phyloP scores from a whole-genome alignment of 2,888 invertebrate species.

The Mellilla xanthometata region DNA sequence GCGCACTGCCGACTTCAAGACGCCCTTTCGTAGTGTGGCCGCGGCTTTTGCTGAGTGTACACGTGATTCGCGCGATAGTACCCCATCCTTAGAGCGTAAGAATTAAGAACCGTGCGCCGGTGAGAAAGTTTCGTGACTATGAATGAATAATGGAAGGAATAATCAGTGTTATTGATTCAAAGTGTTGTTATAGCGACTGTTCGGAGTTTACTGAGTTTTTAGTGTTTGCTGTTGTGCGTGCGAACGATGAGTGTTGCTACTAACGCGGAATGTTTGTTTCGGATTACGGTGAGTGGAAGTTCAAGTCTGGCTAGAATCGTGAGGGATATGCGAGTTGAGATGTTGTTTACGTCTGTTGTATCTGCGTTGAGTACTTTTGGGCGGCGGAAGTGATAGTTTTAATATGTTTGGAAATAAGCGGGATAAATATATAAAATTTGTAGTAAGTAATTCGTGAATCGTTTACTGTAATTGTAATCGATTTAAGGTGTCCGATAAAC shows the following conservation, averaged over 20 bases:
- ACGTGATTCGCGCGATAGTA: slow-evolving; percentile 41
- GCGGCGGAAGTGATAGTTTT: too few relatives aligned
- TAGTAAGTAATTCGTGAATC: too few relatives aligned
- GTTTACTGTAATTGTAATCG: too few relatives aligned
- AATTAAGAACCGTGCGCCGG: slow-evolving; percentile 39
- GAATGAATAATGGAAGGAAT: slow-evolving; percentile 43
- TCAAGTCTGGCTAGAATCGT: not conserved
- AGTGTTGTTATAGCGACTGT: slow-evolving; percentile 30
- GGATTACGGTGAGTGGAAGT: slow-evolving; percentile 57
- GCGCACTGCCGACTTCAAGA: slow-evolving; percentile 63
- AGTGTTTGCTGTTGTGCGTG: slow-evolving; percentile 52
- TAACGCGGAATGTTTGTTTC: slow-evolving; percentile 58
- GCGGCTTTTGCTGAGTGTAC: slow-evolving; percentile 52
- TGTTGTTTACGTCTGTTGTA: not conserved
- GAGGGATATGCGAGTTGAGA: not conserved
- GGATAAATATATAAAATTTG: too few relatives aligned
- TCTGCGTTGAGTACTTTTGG: too few relatives aligned
- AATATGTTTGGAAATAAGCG: too few relatives aligned
- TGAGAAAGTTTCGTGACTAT: slow-evolving; percentile 52
- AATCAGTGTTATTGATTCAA: slow-evolving; percentile 32
- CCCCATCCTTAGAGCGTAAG: slow-evolving; percentile 53
- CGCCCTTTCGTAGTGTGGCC: slow-evolving; percentile 71
- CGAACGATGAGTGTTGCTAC: slow-evolving; percentile 62
- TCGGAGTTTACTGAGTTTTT: slow-evolving; percentile 40
- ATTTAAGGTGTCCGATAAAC: too few relatives aligned